These are phyloP conservation scores for Empis livida DNA, from an alignment of 2,888 invertebrate species.

Conservation along the genomic window DNA sequence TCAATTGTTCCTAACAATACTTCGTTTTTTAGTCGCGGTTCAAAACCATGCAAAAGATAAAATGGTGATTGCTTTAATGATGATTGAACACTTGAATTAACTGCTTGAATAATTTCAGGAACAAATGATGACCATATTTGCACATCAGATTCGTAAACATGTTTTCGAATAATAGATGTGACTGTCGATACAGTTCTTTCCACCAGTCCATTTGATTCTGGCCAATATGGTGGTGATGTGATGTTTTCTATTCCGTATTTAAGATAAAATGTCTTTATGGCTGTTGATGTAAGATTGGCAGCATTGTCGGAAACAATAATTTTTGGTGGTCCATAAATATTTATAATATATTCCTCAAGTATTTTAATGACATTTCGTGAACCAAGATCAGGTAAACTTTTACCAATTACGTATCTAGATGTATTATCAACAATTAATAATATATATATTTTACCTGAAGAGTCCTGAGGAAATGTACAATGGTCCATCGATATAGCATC, in stretches of 20 bases:
- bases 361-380: neutral
- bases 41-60: conserved; percentile 1
- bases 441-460: conserved; percentile 3
- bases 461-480: conserved; percentile 1
- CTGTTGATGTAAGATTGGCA: neutral
- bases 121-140: conserved; percentile 1
- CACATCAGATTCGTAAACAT: neutral
- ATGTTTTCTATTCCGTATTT: neutral
- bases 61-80: neutral
- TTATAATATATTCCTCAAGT: neutral
- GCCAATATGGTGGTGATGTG: conserved; percentile 5
- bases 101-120: conserved; percentile 2
- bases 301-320: conserved; percentile 4
- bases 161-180: conserved; percentile 3
- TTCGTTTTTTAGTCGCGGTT: neutral
- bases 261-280: neutral
- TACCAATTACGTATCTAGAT: conserved; percentile 2
- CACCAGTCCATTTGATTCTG: conserved; percentile 5
- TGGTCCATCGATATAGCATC: conserved; percentile 4
- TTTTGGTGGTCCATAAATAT: conserved; percentile 1
- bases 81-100: neutral
- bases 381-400: conserved; percentile 1
- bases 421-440: conserved; percentile 4
- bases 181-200: conserved; percentile 1
- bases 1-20: neutral